Conservation (phyloP, 1,140 invertebrate genomes). For the Trichonephila clavipes region DNA sequence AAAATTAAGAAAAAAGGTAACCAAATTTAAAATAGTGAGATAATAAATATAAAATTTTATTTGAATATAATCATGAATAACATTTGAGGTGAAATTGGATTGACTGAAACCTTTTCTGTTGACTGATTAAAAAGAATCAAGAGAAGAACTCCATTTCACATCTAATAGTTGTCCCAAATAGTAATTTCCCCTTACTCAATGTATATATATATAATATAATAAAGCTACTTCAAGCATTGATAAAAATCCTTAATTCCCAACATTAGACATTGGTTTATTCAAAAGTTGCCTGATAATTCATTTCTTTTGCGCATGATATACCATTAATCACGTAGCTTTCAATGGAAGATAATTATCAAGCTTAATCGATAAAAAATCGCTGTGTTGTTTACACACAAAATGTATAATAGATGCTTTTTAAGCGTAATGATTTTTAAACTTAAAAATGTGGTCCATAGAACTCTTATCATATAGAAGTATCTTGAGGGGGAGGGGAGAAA, state of each 20-base stretch:
- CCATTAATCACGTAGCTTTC: neutral
- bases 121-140: neutral
- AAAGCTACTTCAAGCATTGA: neutral
- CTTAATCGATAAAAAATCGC: neutral
- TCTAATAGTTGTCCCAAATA: neutral
- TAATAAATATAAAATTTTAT: too few relatives aligned
- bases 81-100: too few relatives aligned
- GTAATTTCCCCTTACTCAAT: neutral
- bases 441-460: neutral
- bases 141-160: neutral
- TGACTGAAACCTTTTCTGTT: neutral
- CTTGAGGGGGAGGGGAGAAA: neutral
- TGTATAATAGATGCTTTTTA: neutral
- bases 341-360: neutral
- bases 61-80: too few relatives aligned
- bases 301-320: neutral
- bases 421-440: neutral
- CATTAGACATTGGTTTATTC: neutral
- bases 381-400: too few relatives aligned
- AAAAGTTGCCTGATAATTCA: neutral
- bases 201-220: neutral
- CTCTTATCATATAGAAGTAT: neutral
- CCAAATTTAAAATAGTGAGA: too few relatives aligned
- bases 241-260: constrained; percentile 5
- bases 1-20: too few relatives aligned